Conservation (phyloP, 1,140 invertebrate genomes). For the Scaptomyza graminum region DNA sequence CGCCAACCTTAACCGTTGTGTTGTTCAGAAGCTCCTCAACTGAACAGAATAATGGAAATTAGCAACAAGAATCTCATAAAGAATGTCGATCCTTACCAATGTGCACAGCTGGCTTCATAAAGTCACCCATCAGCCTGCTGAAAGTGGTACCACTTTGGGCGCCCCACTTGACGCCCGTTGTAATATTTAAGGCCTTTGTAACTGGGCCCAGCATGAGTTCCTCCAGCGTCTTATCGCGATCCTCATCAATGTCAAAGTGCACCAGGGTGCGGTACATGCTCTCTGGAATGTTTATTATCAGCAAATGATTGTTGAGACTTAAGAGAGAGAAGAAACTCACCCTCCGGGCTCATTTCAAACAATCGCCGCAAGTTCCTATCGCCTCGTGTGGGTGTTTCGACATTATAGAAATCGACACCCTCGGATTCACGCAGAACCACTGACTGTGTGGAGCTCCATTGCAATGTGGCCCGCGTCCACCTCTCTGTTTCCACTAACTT, state of each 20-base stretch:
- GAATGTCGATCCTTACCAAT: constrained; percentile 84
- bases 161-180: constrained; percentile 87
- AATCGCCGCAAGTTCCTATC: constrained; percentile 45
- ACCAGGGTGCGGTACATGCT: constrained; percentile 77
- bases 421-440: constrained; percentile 86
- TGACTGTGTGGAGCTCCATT: constrained; percentile 87
- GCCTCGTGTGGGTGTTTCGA: constrained; percentile 85
- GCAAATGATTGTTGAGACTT: background rate
- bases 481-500: constrained; percentile 84
- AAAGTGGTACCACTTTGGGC: constrained; percentile 87
- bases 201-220: constrained; percentile 90
- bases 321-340: constrained; percentile 8
- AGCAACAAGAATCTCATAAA: background rate
- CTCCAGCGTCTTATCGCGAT: constrained; percentile 83
- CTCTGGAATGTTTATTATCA: constrained; percentile 36
- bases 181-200: constrained; percentile 87
- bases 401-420: constrained; percentile 92
- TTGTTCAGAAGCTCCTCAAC: constrained; percentile 89
- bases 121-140: constrained; percentile 87
- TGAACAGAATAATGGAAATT: constrained; percentile 65
- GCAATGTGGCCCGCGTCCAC: constrained; percentile 86
- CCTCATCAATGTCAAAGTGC: constrained; percentile 70
- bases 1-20: constrained; percentile 84
- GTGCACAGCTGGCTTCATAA: constrained; percentile 93
- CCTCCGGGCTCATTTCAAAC: constrained; percentile 42